phyloP scores from a whole-genome alignment of 2,888 invertebrate genomes.

The Zhuqinia jingwanae region DNA sequence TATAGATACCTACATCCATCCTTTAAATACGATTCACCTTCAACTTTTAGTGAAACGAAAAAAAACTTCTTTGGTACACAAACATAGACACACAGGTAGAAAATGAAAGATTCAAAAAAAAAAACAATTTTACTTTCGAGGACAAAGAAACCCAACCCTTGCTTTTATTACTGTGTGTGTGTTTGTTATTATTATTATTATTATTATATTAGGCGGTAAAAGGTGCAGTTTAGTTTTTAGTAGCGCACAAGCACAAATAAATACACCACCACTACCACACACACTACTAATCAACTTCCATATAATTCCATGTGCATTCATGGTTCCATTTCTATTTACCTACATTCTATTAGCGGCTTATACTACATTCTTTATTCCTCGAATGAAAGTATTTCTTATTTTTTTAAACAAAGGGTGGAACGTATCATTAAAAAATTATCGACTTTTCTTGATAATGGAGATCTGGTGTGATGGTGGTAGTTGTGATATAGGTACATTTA shows the following conservation, averaged over 20 bases:
- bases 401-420: constrained; percentile 38
- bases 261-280: too few relatives aligned
- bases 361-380: background rate
- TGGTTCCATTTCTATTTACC: background rate
- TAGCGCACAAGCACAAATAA: too few relatives aligned
- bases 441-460: constrained; percentile 12
- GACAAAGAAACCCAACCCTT: constrained; percentile 46
- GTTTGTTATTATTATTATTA: too few relatives aligned
- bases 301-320: background rate
- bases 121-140: constrained; percentile 58
- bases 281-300: constrained; percentile 39
- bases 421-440: constrained; percentile 59
- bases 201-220: constrained; percentile 46
- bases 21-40: background rate
- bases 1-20: background rate
- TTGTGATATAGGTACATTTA: too few relatives aligned
- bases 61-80: background rate
- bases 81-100: too few relatives aligned
- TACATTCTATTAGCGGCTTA: background rate
- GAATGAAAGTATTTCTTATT: background rate
- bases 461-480: too few relatives aligned
- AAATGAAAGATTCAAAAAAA: constrained; percentile 24
- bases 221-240: constrained; percentile 13
- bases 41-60: background rate
- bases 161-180: too few relatives aligned